A percentile compares a stretch with the other conserved stretches of the same genome.
Evolutionary conservation across 2,888 invertebrate species (phyloP).

Genomic region (Mythimna impura): DNA sequence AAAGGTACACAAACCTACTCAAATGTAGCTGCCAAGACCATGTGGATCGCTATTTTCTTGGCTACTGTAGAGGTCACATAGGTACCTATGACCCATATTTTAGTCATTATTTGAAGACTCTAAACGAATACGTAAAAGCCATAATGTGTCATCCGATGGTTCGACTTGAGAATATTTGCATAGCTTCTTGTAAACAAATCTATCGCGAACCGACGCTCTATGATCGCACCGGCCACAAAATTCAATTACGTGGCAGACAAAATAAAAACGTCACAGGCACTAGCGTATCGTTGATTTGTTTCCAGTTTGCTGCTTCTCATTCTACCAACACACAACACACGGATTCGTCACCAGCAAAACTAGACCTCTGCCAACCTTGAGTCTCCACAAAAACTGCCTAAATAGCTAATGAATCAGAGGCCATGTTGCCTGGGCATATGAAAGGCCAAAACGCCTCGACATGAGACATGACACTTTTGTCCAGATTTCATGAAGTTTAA

Average conservation of each 20-base stretch:
- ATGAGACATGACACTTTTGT: slow-evolving; percentile 80
- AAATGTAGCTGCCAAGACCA: too few relatives aligned
- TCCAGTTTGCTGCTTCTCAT: slow-evolving; percentile 80
- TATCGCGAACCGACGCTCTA: slow-evolving; percentile 71
- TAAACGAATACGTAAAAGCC: slow-evolving; percentile 38
- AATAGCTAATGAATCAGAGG: slow-evolving; percentile 60
- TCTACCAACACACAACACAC: slow-evolving; percentile 70
- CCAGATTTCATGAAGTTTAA: slow-evolving; percentile 81
- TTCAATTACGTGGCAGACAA: slow-evolving; percentile 88
- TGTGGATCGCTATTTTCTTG: too few relatives aligned
- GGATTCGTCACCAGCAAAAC: slow-evolving; percentile 71
- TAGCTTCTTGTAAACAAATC: slow-evolving; percentile 74
- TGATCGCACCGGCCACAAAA: slow-evolving; percentile 85
- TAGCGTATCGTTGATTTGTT: slow-evolving; percentile 86
- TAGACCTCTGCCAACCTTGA: slow-evolving; percentile 62
- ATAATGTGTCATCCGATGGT: slow-evolving; percentile 56
- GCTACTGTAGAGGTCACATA: too few relatives aligned
- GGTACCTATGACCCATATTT: not conserved
- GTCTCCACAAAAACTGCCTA: slow-evolving; percentile 36
- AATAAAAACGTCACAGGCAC: slow-evolving; percentile 84
- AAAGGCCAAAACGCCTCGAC: slow-evolving; percentile 71
- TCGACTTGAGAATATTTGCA: slow-evolving; percentile 65
- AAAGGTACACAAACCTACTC: too few relatives aligned
- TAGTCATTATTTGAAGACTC: not conserved
- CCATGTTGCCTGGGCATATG: slow-evolving; percentile 70